Percentiles rank a stretch among this genome's conserved stretches.
phyloP scores from a whole-genome alignment of 2,797 vertebrate genomes.

The Alca torda region DNA sequence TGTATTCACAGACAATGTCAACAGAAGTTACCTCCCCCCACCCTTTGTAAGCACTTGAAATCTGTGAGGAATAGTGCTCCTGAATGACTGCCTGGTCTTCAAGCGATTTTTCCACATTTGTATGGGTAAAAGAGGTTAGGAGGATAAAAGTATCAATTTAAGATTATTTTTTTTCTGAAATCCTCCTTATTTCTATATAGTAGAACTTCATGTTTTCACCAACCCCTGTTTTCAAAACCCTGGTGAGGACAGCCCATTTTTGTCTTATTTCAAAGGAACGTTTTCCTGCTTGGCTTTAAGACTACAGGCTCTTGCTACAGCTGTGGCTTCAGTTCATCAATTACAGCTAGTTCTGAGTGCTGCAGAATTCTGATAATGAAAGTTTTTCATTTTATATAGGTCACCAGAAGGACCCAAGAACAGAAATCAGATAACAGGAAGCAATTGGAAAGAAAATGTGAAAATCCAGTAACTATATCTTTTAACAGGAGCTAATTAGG shows the following conservation, averaged over 20 bases:
- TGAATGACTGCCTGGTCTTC: not conserved
- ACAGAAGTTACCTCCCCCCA: not conserved
- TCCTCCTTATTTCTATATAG: not conserved
- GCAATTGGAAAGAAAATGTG: slow-evolving; percentile 12
- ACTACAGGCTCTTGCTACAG: not conserved
- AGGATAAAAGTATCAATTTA: not conserved
- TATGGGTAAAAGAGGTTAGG: not conserved
- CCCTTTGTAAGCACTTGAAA: not conserved
- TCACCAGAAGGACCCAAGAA: slow-evolving; percentile 36
- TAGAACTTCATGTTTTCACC: not conserved
- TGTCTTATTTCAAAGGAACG: slow-evolving; percentile 26
- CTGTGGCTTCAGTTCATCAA: not conserved
- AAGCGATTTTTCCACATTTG: not conserved
- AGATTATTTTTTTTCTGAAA: not conserved
- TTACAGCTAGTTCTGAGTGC: slow-evolving; percentile 12
- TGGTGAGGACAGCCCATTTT: not conserved
- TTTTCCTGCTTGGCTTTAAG: not conserved
- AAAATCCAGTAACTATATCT: not conserved
- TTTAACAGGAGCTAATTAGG: slow-evolving; percentile 41
- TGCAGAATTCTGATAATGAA: slow-evolving; percentile 48
- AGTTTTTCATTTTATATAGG: slow-evolving; percentile 40
- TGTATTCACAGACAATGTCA: not conserved
- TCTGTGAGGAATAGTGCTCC: not conserved
- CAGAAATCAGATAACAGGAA: slow-evolving; percentile 12
- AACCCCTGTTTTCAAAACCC: slow-evolving; percentile 9